Evolutionary conservation across 2,113 vertebrate genomes (phyloP).

Genomic region (Rhizomys pruinosus): DNA sequence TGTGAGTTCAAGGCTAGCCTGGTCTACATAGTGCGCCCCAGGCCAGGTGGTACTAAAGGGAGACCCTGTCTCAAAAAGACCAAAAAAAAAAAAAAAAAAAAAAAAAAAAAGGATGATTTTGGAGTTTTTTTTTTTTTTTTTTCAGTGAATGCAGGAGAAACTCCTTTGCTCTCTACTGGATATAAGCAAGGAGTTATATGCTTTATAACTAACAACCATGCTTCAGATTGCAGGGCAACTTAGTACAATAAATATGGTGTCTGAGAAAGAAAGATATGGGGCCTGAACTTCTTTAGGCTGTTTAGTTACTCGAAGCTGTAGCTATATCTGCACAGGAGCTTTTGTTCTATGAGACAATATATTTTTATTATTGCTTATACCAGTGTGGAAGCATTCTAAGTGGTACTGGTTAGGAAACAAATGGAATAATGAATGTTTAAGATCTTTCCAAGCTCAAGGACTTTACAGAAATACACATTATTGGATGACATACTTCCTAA

Average conservation of each 20-base stretch:
- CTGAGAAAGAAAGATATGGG: constrained; percentile 1
- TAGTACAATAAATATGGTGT: background rate
- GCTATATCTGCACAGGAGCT: background rate
- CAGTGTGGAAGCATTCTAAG: background rate
- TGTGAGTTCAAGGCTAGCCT: no score
- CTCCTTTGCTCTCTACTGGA: background rate
- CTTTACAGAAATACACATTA: background rate
- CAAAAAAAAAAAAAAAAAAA: no score
- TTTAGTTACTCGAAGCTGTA: constrained; percentile 19
- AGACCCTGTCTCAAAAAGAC: no score
- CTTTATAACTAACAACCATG: background rate
- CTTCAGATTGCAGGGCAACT: background rate
- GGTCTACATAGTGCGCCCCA: no score
- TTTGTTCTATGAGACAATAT: background rate
- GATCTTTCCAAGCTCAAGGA: constrained; percentile 24
- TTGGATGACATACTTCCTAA: constrained; percentile 5
- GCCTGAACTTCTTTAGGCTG: background rate
- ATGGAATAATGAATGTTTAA: constrained; percentile 46
- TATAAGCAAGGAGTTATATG: background rate
- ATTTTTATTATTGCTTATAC: constrained; percentile 49
- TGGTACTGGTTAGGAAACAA: constrained; percentile 11
- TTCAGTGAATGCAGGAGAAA: background rate
- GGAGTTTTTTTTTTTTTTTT: background rate
- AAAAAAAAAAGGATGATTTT: no score
- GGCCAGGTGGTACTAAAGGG: no score